Evolutionary conservation across 2,797 vertebrate species (phyloP).

Genomic region (Distichodus sexfasciatus): DNA sequence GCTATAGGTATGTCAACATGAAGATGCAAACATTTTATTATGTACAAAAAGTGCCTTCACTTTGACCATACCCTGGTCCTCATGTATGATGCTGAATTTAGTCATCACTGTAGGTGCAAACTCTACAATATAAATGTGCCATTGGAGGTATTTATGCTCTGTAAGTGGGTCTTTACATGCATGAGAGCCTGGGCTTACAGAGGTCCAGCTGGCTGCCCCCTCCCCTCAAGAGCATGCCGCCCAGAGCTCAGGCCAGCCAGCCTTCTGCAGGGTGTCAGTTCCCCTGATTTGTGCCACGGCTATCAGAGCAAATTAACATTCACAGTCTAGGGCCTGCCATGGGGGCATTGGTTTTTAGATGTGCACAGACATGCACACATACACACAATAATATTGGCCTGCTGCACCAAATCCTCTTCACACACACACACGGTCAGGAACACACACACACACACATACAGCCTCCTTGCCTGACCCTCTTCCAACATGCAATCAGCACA

Average conservation of each 20-base stretch:
- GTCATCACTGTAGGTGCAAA: too few relatives aligned
- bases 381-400: background rate
- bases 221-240: too few relatives aligned
- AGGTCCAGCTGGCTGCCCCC: background rate
- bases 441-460: constrained; percentile 23
- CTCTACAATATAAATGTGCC: too few relatives aligned
- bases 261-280: constrained; percentile 82
- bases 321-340: constrained; percentile 67
- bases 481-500: constrained; percentile 86
- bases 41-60: too few relatives aligned
- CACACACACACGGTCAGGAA: background rate
- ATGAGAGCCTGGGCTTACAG: too few relatives aligned
- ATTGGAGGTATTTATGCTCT: too few relatives aligned
- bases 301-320: constrained; percentile 89
- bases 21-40: too few relatives aligned
- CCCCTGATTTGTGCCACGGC: constrained; percentile 85
- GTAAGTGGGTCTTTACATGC: too few relatives aligned
- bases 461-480: constrained; percentile 7
- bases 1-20: too few relatives aligned
- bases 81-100: too few relatives aligned
- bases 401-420: background rate
- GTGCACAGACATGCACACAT: constrained; percentile 4
- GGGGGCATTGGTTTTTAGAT: constrained; percentile 31
- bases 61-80: too few relatives aligned
- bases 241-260: background rate